These are phyloP conservation scores for Zaprionus ornatus DNA, from an alignment of 1,140 invertebrate species.

Conservation along the genomic window DNA sequence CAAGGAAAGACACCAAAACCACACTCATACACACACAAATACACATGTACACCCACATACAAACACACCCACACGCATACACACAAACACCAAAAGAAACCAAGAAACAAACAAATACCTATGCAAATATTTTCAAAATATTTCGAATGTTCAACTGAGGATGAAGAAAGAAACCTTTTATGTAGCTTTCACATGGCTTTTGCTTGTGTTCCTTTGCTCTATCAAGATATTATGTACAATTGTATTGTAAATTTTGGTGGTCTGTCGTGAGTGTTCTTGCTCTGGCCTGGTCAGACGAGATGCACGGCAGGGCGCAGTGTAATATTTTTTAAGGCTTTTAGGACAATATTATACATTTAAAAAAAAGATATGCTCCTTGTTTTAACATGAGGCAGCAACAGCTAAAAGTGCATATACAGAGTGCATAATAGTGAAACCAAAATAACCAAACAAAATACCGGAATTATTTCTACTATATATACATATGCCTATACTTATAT, in stretches of 20 bases:
- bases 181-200: slow-evolving; percentile 67
- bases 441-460: slow-evolving; percentile 29
- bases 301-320: slow-evolving; percentile 33
- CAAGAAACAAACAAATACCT: slow-evolving; percentile 29
- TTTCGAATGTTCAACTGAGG: slow-evolving; percentile 50
- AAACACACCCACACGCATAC: slow-evolving; percentile 10
- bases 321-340: slow-evolving; percentile 77
- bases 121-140: slow-evolving; percentile 50
- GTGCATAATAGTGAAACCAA: slow-evolving; percentile 41
- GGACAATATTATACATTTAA: slow-evolving; percentile 77
- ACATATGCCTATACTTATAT: slow-evolving; percentile 2
- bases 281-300: slow-evolving; percentile 4
- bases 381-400: slow-evolving; percentile 9
- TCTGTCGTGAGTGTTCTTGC: background rate
- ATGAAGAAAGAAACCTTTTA: slow-evolving; percentile 41
- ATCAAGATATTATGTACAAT: slow-evolving; percentile 59
- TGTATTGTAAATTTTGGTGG: slow-evolving; percentile 35
- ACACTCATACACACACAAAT: slow-evolving; percentile 15
- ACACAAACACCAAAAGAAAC: slow-evolving; percentile 21
- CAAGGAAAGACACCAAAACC: slow-evolving; percentile 26
- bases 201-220: slow-evolving; percentile 77
- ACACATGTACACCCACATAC: slow-evolving; percentile 13
- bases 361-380: slow-evolving; percentile 35
- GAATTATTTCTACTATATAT: slow-evolving; percentile 4
- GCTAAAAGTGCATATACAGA: slow-evolving; percentile 23